phyloP scores from a whole-genome alignment of 37 sponge, comb jelly and placozoan species.

The Eunapius fragilis region DNA sequence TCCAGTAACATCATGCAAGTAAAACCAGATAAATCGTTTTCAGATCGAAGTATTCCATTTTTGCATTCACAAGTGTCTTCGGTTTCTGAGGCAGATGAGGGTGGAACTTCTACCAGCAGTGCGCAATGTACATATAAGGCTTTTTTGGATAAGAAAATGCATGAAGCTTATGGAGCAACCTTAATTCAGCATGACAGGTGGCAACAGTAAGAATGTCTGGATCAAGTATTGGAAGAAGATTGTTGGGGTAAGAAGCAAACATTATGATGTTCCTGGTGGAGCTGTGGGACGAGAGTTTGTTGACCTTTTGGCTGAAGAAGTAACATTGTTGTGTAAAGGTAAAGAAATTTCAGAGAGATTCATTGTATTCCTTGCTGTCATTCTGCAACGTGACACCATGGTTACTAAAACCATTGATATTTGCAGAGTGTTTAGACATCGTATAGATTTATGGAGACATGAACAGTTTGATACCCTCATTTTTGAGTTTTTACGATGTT shows the following conservation, averaged over 20 bases:
- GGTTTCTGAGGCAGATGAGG: not conserved
- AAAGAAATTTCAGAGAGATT: not conserved
- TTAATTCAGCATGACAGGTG: not conserved
- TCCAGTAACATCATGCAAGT: not conserved
- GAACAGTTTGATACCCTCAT: constrained; percentile 14
- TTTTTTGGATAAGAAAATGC: not conserved
- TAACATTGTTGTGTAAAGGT: too few relatives aligned
- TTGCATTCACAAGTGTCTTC: not conserved
- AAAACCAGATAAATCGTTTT: not conserved
- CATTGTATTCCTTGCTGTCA: constrained; percentile 15
- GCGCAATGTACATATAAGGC: not conserved
- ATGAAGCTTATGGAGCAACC: not conserved
- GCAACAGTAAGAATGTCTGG: not conserved
- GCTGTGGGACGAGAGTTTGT: not conserved
- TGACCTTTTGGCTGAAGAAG: not conserved
- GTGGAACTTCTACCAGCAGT: not conserved
- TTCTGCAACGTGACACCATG: constrained; percentile 15
- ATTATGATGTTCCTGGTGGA: not conserved
- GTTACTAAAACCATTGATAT: constrained; percentile 18
- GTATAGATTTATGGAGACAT: constrained; percentile 3
- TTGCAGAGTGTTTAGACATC: constrained; percentile 1
- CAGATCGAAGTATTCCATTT: not conserved
- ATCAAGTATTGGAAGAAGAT: not conserved
- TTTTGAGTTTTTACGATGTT: constrained; percentile 13
- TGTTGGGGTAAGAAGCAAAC: not conserved